Evolutionary conservation across 2,888 invertebrate species (phyloP), one percentile per base, ranked within the genome.

Genomic region (Apodemia mormo): DNA sequence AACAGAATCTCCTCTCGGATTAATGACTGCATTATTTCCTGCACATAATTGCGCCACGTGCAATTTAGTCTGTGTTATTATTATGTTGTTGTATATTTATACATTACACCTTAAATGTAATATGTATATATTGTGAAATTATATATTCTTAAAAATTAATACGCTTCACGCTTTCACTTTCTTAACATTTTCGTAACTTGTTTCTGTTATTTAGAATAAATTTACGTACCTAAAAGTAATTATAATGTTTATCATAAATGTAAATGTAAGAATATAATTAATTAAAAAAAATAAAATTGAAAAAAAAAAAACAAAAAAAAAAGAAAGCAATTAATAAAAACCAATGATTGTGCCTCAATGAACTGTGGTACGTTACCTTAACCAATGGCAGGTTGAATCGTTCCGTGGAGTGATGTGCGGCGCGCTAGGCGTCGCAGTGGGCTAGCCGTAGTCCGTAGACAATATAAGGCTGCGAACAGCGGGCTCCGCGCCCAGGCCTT

Each of bases 271-370:
- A 70, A 68, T 69, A 71, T 71, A 68, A 70, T 67, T 89, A 87
- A 85, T 80, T 80, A 81, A 83, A 84, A 81, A 80, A 83, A 81
- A 37, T 33, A 80, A 78, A 76, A 74, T 76, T 77, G 77, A 81
- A 76, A 76, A 81, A 81, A 82, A 78, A 80, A 81, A n/a, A n/a
- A n/a, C n/a, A 80, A 80, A 78, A 78, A 79, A 77, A 78, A 80
- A 82, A 81, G 86, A 90, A 90, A 92, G 89, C 88, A 92, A 91
- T 89, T 85, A 88, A 89, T 76, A 92, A 91, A 90, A 92, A 93
- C 93, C 93, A 93, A 93, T 93, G 92, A 92, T 93, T 92, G 93
- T 93, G 93, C 93, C 93, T 93, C 92, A 92, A 92, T 92, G 87
- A 92, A 90, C 91, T 92, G 93, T 93, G 92, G 92, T 93, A 92